These are phyloP conservation scores for Nymphalis c-album DNA, from an alignment of 2,888 invertebrate genomes.

Conservation along the genomic window DNA sequence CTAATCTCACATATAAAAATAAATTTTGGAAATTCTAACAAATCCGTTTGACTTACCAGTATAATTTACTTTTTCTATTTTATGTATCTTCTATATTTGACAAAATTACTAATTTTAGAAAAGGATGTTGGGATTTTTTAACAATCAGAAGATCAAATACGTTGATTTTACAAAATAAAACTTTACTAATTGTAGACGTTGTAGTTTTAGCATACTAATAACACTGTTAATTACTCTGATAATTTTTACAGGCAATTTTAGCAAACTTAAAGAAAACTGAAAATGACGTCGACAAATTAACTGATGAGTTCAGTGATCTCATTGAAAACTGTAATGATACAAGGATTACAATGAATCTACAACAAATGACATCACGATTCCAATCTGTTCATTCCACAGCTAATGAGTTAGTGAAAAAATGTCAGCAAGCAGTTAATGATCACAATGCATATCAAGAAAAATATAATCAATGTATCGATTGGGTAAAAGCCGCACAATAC, in stretches of 20 bases:
- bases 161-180: constrained; percentile 20
- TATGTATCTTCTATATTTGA: constrained; percentile 36
- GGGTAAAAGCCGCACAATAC: constrained; percentile 88
- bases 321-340: constrained; percentile 93
- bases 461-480: constrained; percentile 91
- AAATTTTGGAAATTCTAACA: constrained; percentile 43
- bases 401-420: constrained; percentile 94
- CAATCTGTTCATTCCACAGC: constrained; percentile 94
- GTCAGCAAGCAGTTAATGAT: constrained; percentile 92
- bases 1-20: constrained; percentile 62
- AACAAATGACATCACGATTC: constrained; percentile 94
- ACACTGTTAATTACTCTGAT: constrained; percentile 1
- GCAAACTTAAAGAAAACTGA: constrained; percentile 91
- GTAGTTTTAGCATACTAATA: constrained; percentile 64
- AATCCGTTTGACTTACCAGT: constrained; percentile 9
- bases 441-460: constrained; percentile 90
- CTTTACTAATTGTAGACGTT: constrained; percentile 73
- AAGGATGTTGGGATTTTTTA: constrained; percentile 11
- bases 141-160: constrained; percentile 4
- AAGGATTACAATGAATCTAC: constrained; percentile 92
- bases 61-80: constrained; percentile 29
- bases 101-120: constrained; percentile 26
- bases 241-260: constrained; percentile 85
- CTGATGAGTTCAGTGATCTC: constrained; percentile 91
- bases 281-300: constrained; percentile 91